These are phyloP conservation scores for Eristalis pertinax DNA, from an alignment of 2,888 invertebrate species.

Conservation along the genomic window DNA sequence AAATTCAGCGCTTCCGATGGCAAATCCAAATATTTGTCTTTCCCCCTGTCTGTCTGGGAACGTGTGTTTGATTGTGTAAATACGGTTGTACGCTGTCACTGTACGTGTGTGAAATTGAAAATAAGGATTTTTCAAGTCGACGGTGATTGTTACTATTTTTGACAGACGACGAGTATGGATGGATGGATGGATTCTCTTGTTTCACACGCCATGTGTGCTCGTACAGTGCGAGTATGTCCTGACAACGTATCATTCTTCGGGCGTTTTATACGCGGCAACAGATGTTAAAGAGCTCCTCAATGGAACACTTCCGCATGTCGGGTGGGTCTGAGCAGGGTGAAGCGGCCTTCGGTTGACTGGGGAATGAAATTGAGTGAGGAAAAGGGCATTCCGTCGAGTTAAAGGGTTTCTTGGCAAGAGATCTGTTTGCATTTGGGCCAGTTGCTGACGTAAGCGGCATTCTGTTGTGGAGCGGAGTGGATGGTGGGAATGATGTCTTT, in stretches of 20 bases:
- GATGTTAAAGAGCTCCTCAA: constrained; percentile 41
- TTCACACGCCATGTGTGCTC: constrained; percentile 53
- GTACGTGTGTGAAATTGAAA: constrained; percentile 70
- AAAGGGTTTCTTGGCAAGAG: background rate
- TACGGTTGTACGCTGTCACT: constrained; percentile 18
- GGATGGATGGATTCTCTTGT: constrained; percentile 66
- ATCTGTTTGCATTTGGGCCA: background rate
- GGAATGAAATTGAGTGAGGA: constrained; percentile 30
- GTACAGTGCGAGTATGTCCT: background rate
- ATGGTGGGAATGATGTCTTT: too few species aligned
- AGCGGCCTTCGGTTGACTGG: constrained; percentile 12
- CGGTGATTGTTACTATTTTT: constrained; percentile 46
- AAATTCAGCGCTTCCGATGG: constrained; percentile 74
- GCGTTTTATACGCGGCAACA: constrained; percentile 63
- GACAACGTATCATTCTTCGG: constrained; percentile 45
- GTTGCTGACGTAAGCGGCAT: background rate
- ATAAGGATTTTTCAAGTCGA: constrained; percentile 49
- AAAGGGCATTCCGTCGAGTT: background rate
- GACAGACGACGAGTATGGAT: constrained; percentile 6
- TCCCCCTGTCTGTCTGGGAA: constrained; percentile 1
- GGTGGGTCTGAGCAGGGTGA: background rate
- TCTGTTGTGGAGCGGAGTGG: background rate
- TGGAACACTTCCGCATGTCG: background rate
- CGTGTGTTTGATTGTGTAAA: constrained; percentile 37
- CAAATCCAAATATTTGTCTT: constrained; percentile 71